Conservation (phyloP, 2,888 invertebrate genomes). For the Leptogaster cylindrica region DNA sequence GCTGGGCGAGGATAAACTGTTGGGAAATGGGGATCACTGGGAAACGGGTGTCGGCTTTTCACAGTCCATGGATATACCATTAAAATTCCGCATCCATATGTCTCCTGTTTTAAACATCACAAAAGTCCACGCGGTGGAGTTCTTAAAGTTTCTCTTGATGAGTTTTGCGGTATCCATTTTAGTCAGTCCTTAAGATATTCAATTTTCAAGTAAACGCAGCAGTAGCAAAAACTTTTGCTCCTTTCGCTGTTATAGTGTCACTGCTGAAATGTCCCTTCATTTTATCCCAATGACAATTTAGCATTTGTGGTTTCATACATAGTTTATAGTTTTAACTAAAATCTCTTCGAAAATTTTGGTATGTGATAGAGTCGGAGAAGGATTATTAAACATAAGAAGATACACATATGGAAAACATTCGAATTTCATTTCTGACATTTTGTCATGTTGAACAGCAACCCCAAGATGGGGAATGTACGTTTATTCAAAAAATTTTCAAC, state of each 20-base stretch:
- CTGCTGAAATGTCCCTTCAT: neutral
- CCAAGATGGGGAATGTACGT: slow-evolving; percentile 3
- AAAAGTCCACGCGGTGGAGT: slow-evolving; percentile 35
- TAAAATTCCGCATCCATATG: slow-evolving; percentile 40
- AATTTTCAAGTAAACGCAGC: slow-evolving; percentile 4
- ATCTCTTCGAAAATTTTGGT: too few relatives aligned
- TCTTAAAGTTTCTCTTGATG: slow-evolving; percentile 36
- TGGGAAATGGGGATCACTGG: too few relatives aligned
- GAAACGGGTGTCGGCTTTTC: slow-evolving; percentile 10
- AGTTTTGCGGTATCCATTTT: slow-evolving; percentile 30
- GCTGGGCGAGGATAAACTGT: slow-evolving; percentile 23
- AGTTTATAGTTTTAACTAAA: too few relatives aligned
- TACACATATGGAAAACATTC: neutral
- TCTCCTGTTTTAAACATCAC: slow-evolving; percentile 36
- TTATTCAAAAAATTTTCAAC: slow-evolving; percentile 31
- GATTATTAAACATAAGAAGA: too few relatives aligned
- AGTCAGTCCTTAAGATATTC: slow-evolving; percentile 38
- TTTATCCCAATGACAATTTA: slow-evolving; percentile 4
- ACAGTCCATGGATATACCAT: slow-evolving; percentile 12
- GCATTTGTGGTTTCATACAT: slow-evolving; percentile 1
- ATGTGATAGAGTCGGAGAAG: too few relatives aligned
- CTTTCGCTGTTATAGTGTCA: slow-evolving; percentile 2
- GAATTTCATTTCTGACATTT: slow-evolving; percentile 17
- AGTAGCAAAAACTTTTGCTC: slow-evolving; percentile 18
- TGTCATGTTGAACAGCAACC: neutral